Conservation (phyloP, 1,140 invertebrate genomes). For the Prorops nasuta region DNA sequence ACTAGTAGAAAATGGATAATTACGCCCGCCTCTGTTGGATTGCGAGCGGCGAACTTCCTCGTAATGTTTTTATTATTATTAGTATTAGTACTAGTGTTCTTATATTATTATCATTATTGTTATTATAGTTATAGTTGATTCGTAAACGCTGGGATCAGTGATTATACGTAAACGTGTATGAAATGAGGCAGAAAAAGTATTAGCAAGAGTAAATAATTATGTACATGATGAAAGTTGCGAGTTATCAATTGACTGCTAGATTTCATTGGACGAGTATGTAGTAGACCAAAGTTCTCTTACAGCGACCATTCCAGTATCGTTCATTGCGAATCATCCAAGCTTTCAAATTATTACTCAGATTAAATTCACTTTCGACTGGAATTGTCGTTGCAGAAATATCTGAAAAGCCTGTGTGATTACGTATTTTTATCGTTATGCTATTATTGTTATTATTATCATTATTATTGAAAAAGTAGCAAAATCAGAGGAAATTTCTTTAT, state of each 20-base stretch:
- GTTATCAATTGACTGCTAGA: conserved; percentile 29
- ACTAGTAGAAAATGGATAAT: conserved; percentile 40
- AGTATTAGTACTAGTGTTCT: conserved; percentile 3
- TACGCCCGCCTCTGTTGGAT: conserved; percentile 42
- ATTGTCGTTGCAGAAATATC: conserved; percentile 25
- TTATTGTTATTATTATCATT: conserved; percentile 25
- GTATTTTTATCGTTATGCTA: conserved; percentile 13
- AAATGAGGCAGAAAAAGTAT: not conserved
- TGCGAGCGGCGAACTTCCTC: conserved; percentile 35
- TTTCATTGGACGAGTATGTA: conserved; percentile 32
- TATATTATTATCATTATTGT: conserved; percentile 9
- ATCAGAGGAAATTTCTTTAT: conserved; percentile 21
- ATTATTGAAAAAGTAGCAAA: conserved; percentile 36
- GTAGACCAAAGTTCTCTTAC: conserved; percentile 30
- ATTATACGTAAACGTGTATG: not conserved
- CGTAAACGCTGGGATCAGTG: not conserved
- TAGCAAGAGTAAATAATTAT: not conserved
- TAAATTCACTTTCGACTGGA: conserved; percentile 30
- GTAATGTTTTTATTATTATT: conserved; percentile 26
- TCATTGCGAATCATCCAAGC: conserved; percentile 28
- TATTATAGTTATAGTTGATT: conserved; percentile 17
- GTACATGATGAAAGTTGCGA: conserved; percentile 6
- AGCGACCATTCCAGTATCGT: conserved; percentile 10
- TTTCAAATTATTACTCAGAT: conserved; percentile 32
- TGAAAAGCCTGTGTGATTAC: conserved; percentile 11